A percentile compares a stretch with the other conserved stretches of the same genome.
Conservation (phyloP, 1,140 invertebrate species). For the Drosophila ambigua region DNA sequence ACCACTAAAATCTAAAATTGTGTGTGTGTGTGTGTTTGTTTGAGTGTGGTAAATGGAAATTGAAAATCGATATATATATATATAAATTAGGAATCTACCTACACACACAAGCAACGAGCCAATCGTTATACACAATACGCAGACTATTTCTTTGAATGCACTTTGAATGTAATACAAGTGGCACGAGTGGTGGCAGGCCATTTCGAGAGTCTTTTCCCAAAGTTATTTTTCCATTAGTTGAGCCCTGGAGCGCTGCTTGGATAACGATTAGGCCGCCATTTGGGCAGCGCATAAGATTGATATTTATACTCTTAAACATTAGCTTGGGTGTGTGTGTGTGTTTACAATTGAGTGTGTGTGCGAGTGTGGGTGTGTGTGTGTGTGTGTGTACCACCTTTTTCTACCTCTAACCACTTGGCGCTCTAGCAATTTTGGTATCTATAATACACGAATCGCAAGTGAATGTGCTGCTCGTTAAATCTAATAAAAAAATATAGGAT, state of each 20-base stretch:
- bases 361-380: conserved; percentile 8
- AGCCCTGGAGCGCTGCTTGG: too few relatives aligned
- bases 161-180: too few relatives aligned
- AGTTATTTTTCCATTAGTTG: too few relatives aligned
- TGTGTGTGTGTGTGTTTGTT: conserved; percentile 7
- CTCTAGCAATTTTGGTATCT: conserved; percentile 60
- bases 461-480: conserved; percentile 54
- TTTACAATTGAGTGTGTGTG: conserved; percentile 15
- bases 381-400: conserved; percentile 32
- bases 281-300: too few relatives aligned
- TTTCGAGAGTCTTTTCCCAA: too few relatives aligned
- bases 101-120: too few relatives aligned
- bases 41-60: conserved; percentile 11
- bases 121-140: too few relatives aligned
- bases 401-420: conserved; percentile 31
- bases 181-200: too few relatives aligned
- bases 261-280: too few relatives aligned
- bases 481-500: conserved; percentile 61
- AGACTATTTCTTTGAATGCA: too few relatives aligned
- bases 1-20: conserved; percentile 5
- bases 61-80: conserved; percentile 22
- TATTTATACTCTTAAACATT: too few relatives aligned
- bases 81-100: conserved; percentile 21
- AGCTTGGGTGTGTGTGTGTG: not conserved
- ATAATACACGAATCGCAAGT: conserved; percentile 62